phyloP scores from a whole-genome alignment of 2,888 invertebrate species.

The Salticus scenicus region DNA sequence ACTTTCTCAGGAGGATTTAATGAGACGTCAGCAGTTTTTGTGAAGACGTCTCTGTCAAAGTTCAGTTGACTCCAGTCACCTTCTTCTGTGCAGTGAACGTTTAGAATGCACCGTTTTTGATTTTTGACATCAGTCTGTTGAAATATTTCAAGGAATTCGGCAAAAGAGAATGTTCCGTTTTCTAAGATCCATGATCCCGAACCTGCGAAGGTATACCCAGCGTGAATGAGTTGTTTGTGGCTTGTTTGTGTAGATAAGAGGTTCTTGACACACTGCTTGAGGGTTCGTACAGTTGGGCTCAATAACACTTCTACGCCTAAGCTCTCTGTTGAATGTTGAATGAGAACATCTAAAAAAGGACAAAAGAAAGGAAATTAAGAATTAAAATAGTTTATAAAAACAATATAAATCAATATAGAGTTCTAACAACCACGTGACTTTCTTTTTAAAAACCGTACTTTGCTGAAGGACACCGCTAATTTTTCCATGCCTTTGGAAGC shows the following conservation, averaged over 20 bases:
- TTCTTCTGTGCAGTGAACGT: constrained; percentile 89
- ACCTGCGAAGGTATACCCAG: constrained; percentile 94
- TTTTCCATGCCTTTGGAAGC: no score
- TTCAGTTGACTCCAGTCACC: constrained; percentile 87
- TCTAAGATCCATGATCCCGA: constrained; percentile 97
- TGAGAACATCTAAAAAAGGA: constrained; percentile 92
- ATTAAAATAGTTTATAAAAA: no score
- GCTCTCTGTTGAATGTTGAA: constrained; percentile 95
- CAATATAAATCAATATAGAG: no score
- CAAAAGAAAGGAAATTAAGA: constrained; percentile 12
- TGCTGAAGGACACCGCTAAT: no score
- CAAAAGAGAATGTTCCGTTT: constrained; percentile 95
- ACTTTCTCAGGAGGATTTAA: constrained; percentile 91
- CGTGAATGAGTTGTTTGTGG: constrained; percentile 95
- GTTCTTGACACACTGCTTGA: constrained; percentile 94
- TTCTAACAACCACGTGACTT: no score
- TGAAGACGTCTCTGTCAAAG: constrained; percentile 78
- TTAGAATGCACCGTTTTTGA: constrained; percentile 89
- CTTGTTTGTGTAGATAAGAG: constrained; percentile 93
- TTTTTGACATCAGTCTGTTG: constrained; percentile 94
- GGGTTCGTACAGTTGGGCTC: constrained; percentile 95
- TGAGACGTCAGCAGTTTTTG: constrained; percentile 74
- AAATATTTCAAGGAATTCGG: constrained; percentile 93
- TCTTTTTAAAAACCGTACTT: no score
- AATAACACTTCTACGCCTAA: constrained; percentile 96